Percentiles rank a stretch among this genome's conserved stretches.
These are phyloP conservation scores for Gallinago solitaria DNA, from an alignment of 2,797 vertebrate species.

Conservation along the genomic window DNA sequence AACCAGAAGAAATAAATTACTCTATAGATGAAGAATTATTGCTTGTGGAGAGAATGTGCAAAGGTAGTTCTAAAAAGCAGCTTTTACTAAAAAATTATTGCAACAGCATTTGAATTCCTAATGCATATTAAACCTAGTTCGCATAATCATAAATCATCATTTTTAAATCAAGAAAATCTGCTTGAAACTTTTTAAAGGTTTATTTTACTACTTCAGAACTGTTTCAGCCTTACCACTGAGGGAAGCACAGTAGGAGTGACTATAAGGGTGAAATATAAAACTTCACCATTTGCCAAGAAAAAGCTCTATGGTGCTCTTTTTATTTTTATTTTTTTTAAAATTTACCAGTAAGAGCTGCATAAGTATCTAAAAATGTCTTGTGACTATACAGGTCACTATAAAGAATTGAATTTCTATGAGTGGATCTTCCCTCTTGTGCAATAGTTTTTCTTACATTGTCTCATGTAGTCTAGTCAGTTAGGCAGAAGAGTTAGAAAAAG, in stretches of 20 bases:
- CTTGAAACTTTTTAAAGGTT: conserved; percentile 76
- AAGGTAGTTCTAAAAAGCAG: conserved; percentile 84
- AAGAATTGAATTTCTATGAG: background rate
- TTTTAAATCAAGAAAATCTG: conserved; percentile 76
- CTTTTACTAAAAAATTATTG: conserved; percentile 85
- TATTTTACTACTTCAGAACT: conserved; percentile 62
- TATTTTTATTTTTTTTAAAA: conserved; percentile 7
- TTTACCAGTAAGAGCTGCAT: background rate
- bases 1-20: conserved; percentile 96
- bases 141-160: conserved; percentile 78
- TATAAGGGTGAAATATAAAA: conserved; percentile 39
- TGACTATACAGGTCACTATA: background rate
- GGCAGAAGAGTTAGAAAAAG: background rate
- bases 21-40: conserved; percentile 93
- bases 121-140: conserved; percentile 80
- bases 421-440: background rate
- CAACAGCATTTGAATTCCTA: conserved; percentile 83
- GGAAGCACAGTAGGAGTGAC: conserved; percentile 20
- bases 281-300: conserved; percentile 6
- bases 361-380: background rate
- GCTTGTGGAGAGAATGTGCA: conserved; percentile 83
- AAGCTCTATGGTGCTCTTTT: background rate
- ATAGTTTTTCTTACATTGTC: background rate
- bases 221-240: conserved; percentile 49
- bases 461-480: background rate